Conservation (phyloP, 1,140 invertebrate species). For the Dinoponera quadriceps region DNA sequence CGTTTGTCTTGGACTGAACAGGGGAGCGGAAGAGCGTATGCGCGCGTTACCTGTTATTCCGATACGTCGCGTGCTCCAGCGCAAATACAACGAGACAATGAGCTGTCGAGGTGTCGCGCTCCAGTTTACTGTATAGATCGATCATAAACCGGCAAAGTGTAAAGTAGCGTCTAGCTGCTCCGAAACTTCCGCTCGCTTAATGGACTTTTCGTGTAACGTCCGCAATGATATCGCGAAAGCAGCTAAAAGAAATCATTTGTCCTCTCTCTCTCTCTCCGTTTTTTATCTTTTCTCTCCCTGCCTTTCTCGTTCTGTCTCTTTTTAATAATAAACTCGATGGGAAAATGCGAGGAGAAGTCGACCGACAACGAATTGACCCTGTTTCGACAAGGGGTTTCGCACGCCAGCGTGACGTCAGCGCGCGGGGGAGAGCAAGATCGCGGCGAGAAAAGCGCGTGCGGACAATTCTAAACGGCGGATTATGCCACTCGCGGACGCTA, state of each 20-base stretch:
- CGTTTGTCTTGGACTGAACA: not conserved
- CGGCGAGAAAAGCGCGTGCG: too few species aligned
- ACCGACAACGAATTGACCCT: slow-evolving; percentile 14
- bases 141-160: slow-evolving; percentile 41
- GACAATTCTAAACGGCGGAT: slow-evolving; percentile 13
- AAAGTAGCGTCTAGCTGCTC: not conserved
- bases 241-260: slow-evolving; percentile 1
- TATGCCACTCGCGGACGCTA: slow-evolving; percentile 14
- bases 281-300: not conserved
- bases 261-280: not conserved
- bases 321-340: slow-evolving; percentile 31
- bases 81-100: slow-evolving; percentile 25
- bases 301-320: not conserved
- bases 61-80: slow-evolving; percentile 5
- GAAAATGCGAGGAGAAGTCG: not conserved
- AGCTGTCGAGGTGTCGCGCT: slow-evolving; percentile 35
- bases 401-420: not conserved
- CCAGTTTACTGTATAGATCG: slow-evolving; percentile 31
- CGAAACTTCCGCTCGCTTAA: slow-evolving; percentile 29
- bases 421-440: not conserved
- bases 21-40: slow-evolving; percentile 1
- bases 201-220: slow-evolving; percentile 7
- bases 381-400: slow-evolving; percentile 1
- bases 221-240: not conserved
- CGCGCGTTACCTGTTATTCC: not conserved